These are phyloP conservation scores for Neodon shergylaensis DNA, from an alignment of 2,113 vertebrate genomes.

Conservation along the genomic window DNA sequence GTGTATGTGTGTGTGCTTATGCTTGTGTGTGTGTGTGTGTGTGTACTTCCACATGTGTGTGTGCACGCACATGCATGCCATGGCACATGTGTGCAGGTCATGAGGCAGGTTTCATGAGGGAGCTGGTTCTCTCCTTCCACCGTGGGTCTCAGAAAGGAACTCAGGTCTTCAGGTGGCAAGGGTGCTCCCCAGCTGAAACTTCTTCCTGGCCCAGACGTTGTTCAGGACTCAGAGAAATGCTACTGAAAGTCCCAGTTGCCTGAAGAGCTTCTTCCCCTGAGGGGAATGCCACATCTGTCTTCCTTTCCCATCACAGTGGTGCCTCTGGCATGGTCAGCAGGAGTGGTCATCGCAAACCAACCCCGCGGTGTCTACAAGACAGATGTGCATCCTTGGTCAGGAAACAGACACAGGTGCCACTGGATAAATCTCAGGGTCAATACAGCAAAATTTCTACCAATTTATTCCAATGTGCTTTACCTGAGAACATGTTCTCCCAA, in stretches of 20 bases:
- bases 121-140: neutral
- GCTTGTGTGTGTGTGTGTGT: neutral
- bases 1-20: neutral
- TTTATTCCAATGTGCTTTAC: slow-evolving; percentile 49
- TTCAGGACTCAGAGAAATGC: neutral
- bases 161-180: too few species aligned
- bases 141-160: neutral
- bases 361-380: neutral
- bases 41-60: neutral
- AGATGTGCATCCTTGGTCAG: slow-evolving; percentile 27
- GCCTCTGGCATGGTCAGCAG: neutral
- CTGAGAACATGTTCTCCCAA: slow-evolving; percentile 28
- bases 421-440: slow-evolving; percentile 48
- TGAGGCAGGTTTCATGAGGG: neutral
- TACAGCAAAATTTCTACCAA: neutral
- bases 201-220: neutral
- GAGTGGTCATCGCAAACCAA: neutral
- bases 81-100: neutral
- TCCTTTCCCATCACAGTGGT: neutral
- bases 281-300: neutral
- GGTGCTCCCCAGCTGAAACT: neutral
- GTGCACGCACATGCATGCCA: neutral
- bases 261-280: neutral
- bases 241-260: neutral
- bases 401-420: neutral